Base-by-base conservation (phyloP, 2,797 vertebrate genomes). In the Sebastes taczanowskii region DNA sequence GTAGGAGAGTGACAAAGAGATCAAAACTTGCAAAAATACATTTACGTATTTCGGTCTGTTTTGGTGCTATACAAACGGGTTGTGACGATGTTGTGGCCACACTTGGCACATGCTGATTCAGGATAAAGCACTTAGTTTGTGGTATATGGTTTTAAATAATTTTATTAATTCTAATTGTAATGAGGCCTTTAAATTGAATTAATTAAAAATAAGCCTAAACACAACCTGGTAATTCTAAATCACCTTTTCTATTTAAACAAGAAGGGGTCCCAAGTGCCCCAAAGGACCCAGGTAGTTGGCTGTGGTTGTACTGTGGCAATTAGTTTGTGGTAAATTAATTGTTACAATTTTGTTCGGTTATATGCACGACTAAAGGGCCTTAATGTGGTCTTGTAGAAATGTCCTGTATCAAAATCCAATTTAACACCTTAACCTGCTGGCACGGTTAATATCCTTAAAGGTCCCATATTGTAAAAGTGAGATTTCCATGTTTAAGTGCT, bases 51-150 rank as follows among this genome's bases (percentile, higher is more conserved):
- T 49, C 16, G 7, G 18, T 20, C 16, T 20, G 46, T 20, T 49
- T 49, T 20, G 46, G 46, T 49, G 46, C 46, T 20, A 20, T 4
- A 49, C 46, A 62, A 14, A 62, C 22, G 20, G 20, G n/a, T 34
- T 7, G 6, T 62, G n/a, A 62, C n/a, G 74, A 77, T 38, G 30
- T 80, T 85, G 67, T 49, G 46, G 63, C 71, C 74, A 60, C 20
- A 4, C 6, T 34, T 35, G 32, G 32, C 32, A 35, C 27, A 55
- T 78, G 61, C n/a, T 76, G 66, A 89, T 84, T 84, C n/a, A 53
- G 18, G 27, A 58, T 76, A 30, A 76, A 74, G 42, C 18, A 11
- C 8, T 23, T n/a, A 18, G 6, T 67, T 79, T 46, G 7, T 71
- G n/a, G n/a, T 63, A 35, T 55, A 64, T 35, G 7, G 14, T 32